These are phyloP conservation scores for Eumeta japonica DNA, from an alignment of 1,140 invertebrate genomes.

Conservation along the genomic window DNA sequence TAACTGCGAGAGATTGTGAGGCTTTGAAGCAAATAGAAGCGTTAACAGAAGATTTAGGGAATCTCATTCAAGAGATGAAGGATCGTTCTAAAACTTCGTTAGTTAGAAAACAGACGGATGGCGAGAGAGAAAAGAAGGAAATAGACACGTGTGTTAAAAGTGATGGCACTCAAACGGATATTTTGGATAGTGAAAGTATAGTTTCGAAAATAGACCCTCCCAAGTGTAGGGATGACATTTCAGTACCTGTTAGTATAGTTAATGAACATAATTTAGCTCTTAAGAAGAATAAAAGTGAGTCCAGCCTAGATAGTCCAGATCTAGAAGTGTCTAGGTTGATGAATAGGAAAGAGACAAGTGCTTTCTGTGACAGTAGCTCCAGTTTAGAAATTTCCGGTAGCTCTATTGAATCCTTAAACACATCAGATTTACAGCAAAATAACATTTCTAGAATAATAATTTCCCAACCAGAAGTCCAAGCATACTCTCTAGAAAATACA, in stretches of 20 bases:
- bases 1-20: conserved; percentile 16
- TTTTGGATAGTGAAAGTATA: conserved; percentile 14
- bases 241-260: conserved; percentile 32
- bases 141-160: conserved; percentile 12
- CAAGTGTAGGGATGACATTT: conserved; percentile 23
- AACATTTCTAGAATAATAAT: conserved; percentile 17
- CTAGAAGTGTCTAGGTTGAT: conserved; percentile 53
- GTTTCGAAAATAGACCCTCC: no score
- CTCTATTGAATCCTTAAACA: conserved; percentile 49
- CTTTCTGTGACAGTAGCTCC: conserved; percentile 49
- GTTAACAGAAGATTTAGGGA: conserved; percentile 27
- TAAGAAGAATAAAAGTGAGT: conserved; percentile 55
- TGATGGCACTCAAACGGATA: conserved; percentile 22
- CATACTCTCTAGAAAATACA: conserved; percentile 8
- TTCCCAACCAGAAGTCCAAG: conserved; percentile 17
- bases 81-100: conserved; percentile 22
- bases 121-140: not conserved
- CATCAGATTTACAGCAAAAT: conserved; percentile 12
- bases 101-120: conserved; percentile 4
- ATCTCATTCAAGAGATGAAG: conserved; percentile 37
- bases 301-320: conserved; percentile 53
- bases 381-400: conserved; percentile 52
- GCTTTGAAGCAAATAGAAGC: conserved; percentile 36
- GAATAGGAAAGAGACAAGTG: conserved; percentile 32
- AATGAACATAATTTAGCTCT: conserved; percentile 42